Evolutionary conservation across 2,797 vertebrate genomes (phyloP).

Genomic region (Acipenser ruthenus): DNA sequence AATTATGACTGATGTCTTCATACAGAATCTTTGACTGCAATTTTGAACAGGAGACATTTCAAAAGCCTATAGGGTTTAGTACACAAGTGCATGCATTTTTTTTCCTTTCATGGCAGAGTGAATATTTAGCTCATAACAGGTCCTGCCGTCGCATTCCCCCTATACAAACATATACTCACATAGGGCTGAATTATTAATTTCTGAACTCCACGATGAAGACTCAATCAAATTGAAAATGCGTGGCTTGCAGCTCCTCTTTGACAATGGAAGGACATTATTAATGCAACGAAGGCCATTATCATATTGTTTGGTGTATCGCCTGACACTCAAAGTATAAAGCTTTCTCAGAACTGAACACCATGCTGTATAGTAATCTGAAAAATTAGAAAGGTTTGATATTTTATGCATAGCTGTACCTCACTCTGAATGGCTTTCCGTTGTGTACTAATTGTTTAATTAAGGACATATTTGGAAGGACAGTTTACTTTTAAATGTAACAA

Average conservation of each 20-base stretch:
- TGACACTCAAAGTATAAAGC: constrained; percentile 52
- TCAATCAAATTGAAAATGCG: constrained; percentile 82
- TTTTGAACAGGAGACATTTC: too few relatives aligned
- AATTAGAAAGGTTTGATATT: neutral
- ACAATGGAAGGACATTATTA: constrained; percentile 67
- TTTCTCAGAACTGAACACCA: constrained; percentile 48
- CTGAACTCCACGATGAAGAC: constrained; percentile 74
- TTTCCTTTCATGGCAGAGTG: constrained; percentile 41
- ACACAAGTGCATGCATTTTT: neutral
- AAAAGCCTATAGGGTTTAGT: too few relatives aligned
- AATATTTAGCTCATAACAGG: constrained; percentile 21
- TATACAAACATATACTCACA: constrained; percentile 31
- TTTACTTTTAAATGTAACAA: constrained; percentile 5
- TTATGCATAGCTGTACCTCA: constrained; percentile 21
- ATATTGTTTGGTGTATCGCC: constrained; percentile 53
- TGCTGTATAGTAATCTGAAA: constrained; percentile 41
- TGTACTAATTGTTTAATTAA: constrained; percentile 53
- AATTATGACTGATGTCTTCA: too few relatives aligned
- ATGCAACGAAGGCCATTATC: constrained; percentile 64
- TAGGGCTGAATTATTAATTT: constrained; percentile 78
- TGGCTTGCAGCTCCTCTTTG: constrained; percentile 69
- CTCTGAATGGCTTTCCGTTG: constrained; percentile 22
- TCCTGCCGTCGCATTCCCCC: constrained; percentile 9
- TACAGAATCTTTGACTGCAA: too few relatives aligned
- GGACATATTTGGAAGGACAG: constrained; percentile 40